Evolutionary conservation across 2,113 vertebrate genomes (phyloP).

Genomic region (Cervus canadensis): DNA sequence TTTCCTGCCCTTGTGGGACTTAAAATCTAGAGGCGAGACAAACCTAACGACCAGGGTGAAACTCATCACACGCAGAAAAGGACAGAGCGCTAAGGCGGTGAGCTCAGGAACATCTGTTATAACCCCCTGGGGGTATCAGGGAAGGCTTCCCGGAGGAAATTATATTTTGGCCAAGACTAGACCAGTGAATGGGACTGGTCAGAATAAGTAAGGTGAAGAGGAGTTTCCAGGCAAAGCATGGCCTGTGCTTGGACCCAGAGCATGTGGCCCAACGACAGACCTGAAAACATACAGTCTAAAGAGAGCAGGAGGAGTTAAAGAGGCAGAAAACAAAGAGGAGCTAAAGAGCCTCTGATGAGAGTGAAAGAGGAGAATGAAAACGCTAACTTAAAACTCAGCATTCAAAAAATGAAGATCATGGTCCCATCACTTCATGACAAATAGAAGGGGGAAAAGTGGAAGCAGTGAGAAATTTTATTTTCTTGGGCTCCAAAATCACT

Average conservation of each 20-base stretch:
- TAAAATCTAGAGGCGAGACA: background rate
- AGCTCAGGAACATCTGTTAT: background rate
- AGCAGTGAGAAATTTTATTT: background rate
- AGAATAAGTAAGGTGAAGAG: background rate
- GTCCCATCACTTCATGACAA: background rate
- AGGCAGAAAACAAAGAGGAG: background rate
- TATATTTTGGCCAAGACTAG: background rate
- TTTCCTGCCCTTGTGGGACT: background rate
- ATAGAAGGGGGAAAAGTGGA: background rate
- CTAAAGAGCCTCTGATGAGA: background rate
- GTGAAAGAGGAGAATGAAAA: background rate
- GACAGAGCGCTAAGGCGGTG: background rate
- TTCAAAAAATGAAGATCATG: background rate
- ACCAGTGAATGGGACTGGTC: background rate
- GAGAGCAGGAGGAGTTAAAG: background rate
- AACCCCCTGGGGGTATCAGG: background rate
- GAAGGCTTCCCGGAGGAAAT: background rate
- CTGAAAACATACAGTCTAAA: too few species aligned
- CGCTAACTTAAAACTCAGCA: background rate
- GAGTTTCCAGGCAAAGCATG: background rate
- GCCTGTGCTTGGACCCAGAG: background rate
- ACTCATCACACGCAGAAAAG: background rate
- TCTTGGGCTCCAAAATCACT: background rate
- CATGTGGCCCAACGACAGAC: accelerated
- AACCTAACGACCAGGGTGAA: background rate